phyloP scores from a whole-genome alignment of 2,888 invertebrate species.

The Calameuta idolon region DNA sequence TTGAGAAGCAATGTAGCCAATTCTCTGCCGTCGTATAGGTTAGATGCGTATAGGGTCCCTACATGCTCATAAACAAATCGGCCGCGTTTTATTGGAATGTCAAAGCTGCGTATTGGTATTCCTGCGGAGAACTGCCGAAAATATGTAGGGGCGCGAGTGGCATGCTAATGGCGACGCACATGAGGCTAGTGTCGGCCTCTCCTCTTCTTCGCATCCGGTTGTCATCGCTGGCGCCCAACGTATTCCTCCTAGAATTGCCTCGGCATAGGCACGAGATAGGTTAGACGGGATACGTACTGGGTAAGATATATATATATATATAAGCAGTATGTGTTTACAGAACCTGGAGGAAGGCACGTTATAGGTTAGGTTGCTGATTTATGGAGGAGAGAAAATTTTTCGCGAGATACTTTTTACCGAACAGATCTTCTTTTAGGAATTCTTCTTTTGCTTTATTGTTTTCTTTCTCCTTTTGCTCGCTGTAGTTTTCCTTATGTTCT shows the following conservation, averaged over 20 bases:
- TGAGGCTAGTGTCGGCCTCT: slow-evolving; percentile 46
- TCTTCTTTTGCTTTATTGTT: neutral
- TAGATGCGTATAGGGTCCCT: neutral
- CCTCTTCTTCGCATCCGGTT: slow-evolving; percentile 58
- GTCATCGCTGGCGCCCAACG: slow-evolving; percentile 46
- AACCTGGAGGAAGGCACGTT: neutral
- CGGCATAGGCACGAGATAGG: no score
- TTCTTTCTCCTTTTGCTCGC: slow-evolving; percentile 3
- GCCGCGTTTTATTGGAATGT: slow-evolving; percentile 67
- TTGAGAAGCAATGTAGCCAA: no score
- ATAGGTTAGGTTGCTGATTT: neutral
- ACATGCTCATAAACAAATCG: slow-evolving; percentile 67
- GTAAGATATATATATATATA: neutral
- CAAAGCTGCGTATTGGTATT: slow-evolving; percentile 67
- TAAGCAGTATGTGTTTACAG: neutral
- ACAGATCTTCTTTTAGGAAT: neutral
- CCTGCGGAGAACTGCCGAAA: slow-evolving; percentile 63
- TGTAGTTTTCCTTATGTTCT: neutral
- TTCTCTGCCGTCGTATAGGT: no score
- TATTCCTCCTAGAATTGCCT: no score
- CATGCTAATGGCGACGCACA: slow-evolving; percentile 61
- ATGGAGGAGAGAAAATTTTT: neutral
- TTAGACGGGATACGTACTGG: no score
- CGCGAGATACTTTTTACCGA: neutral
- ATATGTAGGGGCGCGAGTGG: slow-evolving; percentile 64